phyloP scores from a whole-genome alignment of 2,888 invertebrate species.

The Priocnemis perturbator region DNA sequence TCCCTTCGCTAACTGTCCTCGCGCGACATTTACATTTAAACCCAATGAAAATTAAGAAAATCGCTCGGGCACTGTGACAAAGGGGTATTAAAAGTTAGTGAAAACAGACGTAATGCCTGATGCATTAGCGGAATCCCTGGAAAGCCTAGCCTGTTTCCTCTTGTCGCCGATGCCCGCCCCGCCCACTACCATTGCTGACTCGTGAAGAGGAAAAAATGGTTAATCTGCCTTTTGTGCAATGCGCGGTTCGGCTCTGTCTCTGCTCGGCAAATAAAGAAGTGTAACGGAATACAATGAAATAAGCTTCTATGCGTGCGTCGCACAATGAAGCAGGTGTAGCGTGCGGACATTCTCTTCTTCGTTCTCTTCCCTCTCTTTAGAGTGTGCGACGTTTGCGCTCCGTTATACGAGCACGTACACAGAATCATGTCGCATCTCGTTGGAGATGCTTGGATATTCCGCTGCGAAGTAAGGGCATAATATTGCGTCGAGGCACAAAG shows the following conservation, averaged over 20 bases:
- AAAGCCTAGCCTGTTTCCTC: slow-evolving; percentile 39
- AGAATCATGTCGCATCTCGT: no score
- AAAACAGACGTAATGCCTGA: slow-evolving; percentile 46
- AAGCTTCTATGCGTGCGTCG: slow-evolving; percentile 22
- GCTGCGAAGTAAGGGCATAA: neutral
- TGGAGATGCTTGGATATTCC: no score
- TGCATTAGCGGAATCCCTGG: slow-evolving; percentile 47
- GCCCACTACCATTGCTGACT: slow-evolving; percentile 36
- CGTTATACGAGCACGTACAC: no score
- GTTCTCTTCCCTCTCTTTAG: slow-evolving; percentile 16
- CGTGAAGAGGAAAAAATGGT: slow-evolving; percentile 36
- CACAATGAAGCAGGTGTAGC: slow-evolving; percentile 6
- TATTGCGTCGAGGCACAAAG: neutral
- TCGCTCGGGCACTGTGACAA: neutral
- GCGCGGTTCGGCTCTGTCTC: slow-evolving; percentile 8
- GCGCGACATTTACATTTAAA: no score
- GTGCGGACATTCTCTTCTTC: slow-evolving; percentile 18
- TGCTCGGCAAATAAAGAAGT: slow-evolving; percentile 19
- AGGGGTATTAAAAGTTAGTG: slow-evolving; percentile 48
- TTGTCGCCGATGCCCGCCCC: neutral
- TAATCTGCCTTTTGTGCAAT: slow-evolving; percentile 54
- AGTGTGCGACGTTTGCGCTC: slow-evolving; percentile 30
- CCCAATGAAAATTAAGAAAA: no score
- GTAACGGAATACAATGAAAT: slow-evolving; percentile 37
- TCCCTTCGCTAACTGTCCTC: no score